Conservation (phyloP, 23 tunicate species). For the Phallusia fumigata region DNA sequence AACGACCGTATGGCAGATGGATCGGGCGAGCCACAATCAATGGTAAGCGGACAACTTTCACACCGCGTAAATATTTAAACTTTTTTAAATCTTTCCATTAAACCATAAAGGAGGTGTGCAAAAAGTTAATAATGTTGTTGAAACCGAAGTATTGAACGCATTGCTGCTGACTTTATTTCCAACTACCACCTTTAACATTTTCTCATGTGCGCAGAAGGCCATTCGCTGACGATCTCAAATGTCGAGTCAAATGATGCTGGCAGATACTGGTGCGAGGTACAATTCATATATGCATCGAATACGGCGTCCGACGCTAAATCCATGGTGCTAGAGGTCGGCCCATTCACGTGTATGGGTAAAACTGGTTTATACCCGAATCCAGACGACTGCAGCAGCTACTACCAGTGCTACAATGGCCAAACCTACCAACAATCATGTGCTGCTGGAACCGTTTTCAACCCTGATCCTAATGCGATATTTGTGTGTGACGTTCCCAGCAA, state of each 20-base stretch:
- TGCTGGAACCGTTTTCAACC: constrained; percentile 24
- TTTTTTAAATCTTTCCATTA: no score
- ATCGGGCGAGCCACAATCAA: constrained; percentile 21
- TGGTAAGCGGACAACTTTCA: constrained; percentile 14
- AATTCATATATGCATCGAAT: constrained; percentile 25
- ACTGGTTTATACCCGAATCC: constrained; percentile 27
- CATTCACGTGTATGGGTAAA: constrained; percentile 16
- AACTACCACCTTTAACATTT: no score
- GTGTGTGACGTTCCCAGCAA: constrained; percentile 26
- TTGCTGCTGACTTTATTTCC: no score
- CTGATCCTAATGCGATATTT: not conserved
- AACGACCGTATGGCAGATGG: constrained; percentile 33
- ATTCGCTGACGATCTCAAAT: constrained; percentile 22
- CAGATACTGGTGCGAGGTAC: constrained; percentile 73
- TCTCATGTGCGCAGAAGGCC: constrained; percentile 16
- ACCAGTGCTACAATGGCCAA: constrained; percentile 15
- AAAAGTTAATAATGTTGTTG: no score
- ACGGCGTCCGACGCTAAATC: constrained; percentile 53
- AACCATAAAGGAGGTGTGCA: no score
- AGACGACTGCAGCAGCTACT: constrained; percentile 24
- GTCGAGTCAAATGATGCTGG: constrained; percentile 44
- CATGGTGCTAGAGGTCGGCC: constrained; percentile 21
- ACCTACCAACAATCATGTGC: constrained; percentile 26
- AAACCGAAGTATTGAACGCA: no score
- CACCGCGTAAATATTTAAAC: no score